Percentiles rank a stretch among this genome's conserved stretches.
These are phyloP conservation scores for Mesoligia furuncula DNA, from an alignment of 2,888 invertebrate genomes.

Conservation along the genomic window DNA sequence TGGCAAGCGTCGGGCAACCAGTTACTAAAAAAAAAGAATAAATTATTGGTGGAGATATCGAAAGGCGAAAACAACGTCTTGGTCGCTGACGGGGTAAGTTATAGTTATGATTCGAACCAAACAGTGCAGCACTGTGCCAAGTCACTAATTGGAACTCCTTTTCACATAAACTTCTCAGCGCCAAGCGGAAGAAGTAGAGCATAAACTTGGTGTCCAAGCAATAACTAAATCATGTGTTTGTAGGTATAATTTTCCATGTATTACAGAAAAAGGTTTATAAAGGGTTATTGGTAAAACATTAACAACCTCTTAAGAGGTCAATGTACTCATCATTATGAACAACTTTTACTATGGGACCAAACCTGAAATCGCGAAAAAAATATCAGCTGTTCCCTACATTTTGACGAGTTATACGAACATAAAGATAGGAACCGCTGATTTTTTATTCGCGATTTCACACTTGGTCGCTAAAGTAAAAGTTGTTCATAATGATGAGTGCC, in stretches of 20 bases:
- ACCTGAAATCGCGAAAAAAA: no score
- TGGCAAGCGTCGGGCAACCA: constrained; percentile 15
- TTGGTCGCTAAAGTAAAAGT: no score
- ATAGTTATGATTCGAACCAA: constrained; percentile 57
- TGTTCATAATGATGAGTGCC: no score
- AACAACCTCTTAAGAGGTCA: no score
- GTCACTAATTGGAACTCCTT: constrained; percentile 59
- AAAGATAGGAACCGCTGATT: no score
- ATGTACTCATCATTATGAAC: no score
- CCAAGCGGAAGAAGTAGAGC: constrained; percentile 51
- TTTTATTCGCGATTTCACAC: no score
- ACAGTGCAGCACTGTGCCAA: constrained; percentile 57
- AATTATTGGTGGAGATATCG: constrained; percentile 35
- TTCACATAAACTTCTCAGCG: constrained; percentile 57
- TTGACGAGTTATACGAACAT: no score
- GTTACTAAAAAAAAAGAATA: not conserved
- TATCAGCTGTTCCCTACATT: no score
- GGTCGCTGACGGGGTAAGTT: constrained; percentile 48
- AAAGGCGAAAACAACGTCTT: constrained; percentile 51
- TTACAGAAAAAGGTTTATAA: not conserved
- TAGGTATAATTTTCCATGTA: constrained; percentile 2
- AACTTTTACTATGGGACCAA: no score
- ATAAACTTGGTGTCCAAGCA: constrained; percentile 51
- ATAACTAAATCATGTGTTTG: constrained; percentile 41
- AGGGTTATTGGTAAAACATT: no score